Evolutionary conservation across 1,140 invertebrate genomes (phyloP).

Genomic region (Brachionus asplanchnoidis): DNA sequence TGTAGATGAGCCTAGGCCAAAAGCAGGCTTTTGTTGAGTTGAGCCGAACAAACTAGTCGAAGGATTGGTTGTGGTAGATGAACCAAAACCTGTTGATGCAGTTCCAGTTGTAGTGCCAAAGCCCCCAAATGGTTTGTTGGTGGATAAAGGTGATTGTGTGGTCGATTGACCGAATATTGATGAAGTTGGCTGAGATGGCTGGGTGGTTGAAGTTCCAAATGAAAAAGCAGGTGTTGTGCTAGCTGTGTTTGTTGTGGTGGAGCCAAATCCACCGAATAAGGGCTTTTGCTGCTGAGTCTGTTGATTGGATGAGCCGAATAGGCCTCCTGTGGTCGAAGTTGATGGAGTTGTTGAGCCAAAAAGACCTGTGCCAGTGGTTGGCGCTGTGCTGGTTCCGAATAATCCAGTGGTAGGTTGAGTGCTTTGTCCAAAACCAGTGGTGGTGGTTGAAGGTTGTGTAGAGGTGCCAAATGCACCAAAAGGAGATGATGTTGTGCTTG

Average conservation of each 20-base stretch:
- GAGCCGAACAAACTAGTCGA: conserved; percentile 59
- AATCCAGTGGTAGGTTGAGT: neutral
- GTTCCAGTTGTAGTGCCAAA: conserved; percentile 54
- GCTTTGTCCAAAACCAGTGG: neutral
- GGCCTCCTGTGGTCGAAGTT: neutral
- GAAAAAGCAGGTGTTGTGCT: neutral
- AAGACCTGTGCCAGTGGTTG: neutral
- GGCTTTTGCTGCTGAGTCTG: neutral
- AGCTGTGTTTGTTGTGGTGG: neutral
- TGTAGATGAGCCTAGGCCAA: conserved; percentile 44
- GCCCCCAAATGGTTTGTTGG: conserved; percentile 42
- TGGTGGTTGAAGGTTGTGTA: conserved; percentile 18
- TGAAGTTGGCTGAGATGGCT: conserved; percentile 41
- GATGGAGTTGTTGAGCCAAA: conserved; percentile 16
- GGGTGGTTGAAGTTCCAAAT: conserved; percentile 42
- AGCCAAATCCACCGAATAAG: conserved; percentile 29
- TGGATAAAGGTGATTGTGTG: neutral
- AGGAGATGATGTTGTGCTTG: conserved; percentile 33
- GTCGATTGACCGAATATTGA: conserved; percentile 27
- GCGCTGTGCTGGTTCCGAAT: neutral
- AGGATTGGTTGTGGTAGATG: conserved; percentile 50
- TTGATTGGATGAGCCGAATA: neutral
- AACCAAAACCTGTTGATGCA: conserved; percentile 59
- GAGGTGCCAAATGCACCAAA: conserved; percentile 44
- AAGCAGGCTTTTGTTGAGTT: conserved; percentile 43